These are phyloP conservation scores for Nomada goodeniana DNA, from an alignment of 2,888 invertebrate genomes.

Conservation along the genomic window DNA sequence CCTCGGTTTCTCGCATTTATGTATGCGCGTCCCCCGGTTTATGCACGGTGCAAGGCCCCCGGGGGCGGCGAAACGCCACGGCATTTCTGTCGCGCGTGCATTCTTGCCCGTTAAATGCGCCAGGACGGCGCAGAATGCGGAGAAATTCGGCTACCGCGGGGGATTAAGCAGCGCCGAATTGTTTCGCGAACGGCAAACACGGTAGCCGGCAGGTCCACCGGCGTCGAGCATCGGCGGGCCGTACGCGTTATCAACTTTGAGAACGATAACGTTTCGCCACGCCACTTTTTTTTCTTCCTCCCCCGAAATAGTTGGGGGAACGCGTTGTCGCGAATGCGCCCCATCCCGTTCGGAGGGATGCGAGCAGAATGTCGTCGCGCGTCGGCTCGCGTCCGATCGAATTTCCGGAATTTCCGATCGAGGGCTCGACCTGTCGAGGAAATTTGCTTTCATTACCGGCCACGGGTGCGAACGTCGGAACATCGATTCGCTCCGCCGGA, in stretches of 20 bases:
- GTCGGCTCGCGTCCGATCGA: conserved; percentile 5
- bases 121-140: conserved; percentile 41
- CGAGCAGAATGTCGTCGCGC: neutral
- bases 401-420: conserved; percentile 30
- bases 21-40: conserved; percentile 28
- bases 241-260: conserved; percentile 50
- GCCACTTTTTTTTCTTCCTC: conserved; percentile 31
- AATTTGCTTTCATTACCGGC: neutral
- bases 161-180: conserved; percentile 60
- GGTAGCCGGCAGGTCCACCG: neutral
- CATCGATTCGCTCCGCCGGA: too few relatives aligned
- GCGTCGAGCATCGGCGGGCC: neutral
- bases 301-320: conserved; percentile 41
- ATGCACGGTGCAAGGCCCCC: conserved; percentile 25
- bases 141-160: conserved; percentile 57
- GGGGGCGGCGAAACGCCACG: conserved; percentile 26
- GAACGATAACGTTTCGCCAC: conserved; percentile 25
- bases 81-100: conserved; percentile 60
- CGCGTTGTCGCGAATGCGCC: conserved; percentile 21
- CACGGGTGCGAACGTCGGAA: too few relatives aligned
- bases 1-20: conserved; percentile 7
- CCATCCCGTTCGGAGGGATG: neutral
- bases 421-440: conserved; percentile 28
- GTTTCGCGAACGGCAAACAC: conserved; percentile 55
- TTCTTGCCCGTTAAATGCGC: conserved; percentile 59